Conservation (phyloP, 2,113 vertebrate species). For the Fulica atra region DNA sequence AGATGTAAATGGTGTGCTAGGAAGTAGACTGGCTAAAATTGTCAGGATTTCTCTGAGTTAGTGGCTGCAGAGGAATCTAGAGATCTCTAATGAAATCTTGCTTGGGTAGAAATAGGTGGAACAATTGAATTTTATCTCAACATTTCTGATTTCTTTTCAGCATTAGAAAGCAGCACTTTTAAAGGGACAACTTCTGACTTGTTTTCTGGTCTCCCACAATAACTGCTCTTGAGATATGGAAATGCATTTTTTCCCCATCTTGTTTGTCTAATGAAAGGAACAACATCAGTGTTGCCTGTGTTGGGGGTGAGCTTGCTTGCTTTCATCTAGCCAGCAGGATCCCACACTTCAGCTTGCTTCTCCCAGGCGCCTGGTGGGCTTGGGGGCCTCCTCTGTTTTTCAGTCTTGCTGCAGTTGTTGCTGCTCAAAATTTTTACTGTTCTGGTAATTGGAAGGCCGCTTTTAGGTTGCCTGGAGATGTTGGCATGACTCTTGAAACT, state of each 20-base stretch:
- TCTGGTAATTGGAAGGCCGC: background rate
- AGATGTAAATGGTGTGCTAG: background rate
- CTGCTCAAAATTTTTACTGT: background rate
- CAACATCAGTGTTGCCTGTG: background rate
- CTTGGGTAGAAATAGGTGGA: background rate
- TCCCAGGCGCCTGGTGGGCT: background rate
- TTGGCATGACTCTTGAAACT: background rate
- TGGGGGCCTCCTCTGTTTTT: rapidly evolving
- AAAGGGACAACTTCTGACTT: background rate
- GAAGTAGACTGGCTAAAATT: background rate
- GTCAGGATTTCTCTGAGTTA: background rate
- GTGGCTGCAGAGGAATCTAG: background rate
- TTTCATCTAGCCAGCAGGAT: background rate
- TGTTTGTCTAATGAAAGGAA: background rate
- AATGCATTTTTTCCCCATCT: background rate
- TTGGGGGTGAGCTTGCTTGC: background rate
- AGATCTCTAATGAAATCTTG: background rate
- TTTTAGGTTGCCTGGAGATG: background rate
- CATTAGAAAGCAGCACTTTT: background rate
- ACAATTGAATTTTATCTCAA: background rate
- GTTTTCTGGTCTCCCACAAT: background rate
- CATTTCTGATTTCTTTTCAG: background rate
- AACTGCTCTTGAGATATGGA: background rate
- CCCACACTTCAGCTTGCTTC: background rate
- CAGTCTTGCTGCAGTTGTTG: background rate